Percentiles rank a stretch among this genome's conserved stretches.
phyloP scores from a whole-genome alignment of 1,140 invertebrate species.

The Acromyrmex charruanus region DNA sequence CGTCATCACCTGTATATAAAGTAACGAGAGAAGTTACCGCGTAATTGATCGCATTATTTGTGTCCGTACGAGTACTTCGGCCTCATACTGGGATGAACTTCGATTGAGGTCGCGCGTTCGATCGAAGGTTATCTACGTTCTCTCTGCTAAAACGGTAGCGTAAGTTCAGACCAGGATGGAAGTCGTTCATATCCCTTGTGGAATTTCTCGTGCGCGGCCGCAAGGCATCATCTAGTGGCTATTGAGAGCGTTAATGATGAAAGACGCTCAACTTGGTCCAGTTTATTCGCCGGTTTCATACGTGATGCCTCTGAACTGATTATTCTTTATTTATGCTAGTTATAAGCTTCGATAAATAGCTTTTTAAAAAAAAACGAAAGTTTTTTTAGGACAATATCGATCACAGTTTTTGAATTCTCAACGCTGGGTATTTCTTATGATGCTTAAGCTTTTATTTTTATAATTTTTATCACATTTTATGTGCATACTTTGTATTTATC shows the following conservation, averaged over 20 bases:
- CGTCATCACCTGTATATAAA: slow-evolving; percentile 31
- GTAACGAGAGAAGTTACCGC: slow-evolving; percentile 51
- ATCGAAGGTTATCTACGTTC: slow-evolving; percentile 67
- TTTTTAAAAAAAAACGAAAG: neutral
- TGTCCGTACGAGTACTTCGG: slow-evolving; percentile 51
- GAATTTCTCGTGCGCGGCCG: slow-evolving; percentile 45
- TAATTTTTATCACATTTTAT: neutral
- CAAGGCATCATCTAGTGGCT: slow-evolving; percentile 42
- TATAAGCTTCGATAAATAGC: neutral
- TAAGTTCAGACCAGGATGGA: slow-evolving; percentile 53
- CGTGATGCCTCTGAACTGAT: neutral
- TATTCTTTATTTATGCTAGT: neutral
- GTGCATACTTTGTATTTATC: neutral
- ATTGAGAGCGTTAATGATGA: slow-evolving; percentile 66
- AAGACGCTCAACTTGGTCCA: slow-evolving; percentile 59
- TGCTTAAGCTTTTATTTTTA: neutral
- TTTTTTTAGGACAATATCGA: neutral
- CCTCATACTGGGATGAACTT: slow-evolving; percentile 60
- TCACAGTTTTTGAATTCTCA: neutral
- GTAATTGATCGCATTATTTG: slow-evolving; percentile 63
- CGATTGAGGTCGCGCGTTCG: slow-evolving; percentile 65
- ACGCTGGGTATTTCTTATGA: neutral
- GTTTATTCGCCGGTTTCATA: slow-evolving; percentile 4
- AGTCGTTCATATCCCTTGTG: slow-evolving; percentile 62
- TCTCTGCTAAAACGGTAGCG: slow-evolving; percentile 27